These are phyloP conservation scores for Patella caerulea DNA, from an alignment of 2,888 invertebrate genomes.

Conservation along the genomic window DNA sequence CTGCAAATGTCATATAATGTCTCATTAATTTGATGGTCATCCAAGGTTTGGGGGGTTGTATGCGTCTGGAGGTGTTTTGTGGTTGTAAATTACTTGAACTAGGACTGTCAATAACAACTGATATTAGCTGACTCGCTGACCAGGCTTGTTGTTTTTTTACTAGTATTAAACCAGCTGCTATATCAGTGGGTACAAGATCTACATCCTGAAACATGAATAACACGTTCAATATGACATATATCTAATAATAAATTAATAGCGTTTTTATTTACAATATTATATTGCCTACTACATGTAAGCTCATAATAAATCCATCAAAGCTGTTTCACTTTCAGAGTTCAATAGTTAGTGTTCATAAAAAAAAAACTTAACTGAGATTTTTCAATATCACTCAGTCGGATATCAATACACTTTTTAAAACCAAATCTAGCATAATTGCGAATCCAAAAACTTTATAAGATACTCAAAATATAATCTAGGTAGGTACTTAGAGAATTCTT, in stretches of 20 bases:
- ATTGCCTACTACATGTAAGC: too few relatives aligned
- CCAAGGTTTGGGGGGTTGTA: slow-evolving; percentile 74
- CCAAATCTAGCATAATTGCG: too few relatives aligned
- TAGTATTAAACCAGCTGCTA: slow-evolving; percentile 89
- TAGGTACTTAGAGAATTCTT: not conserved
- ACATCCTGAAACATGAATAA: slow-evolving; percentile 76
- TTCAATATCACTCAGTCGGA: too few relatives aligned
- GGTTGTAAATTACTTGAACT: not conserved
- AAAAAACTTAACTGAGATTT: too few relatives aligned
- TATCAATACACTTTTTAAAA: too few relatives aligned
- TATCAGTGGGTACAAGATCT: slow-evolving; percentile 89
- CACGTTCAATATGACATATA: too few relatives aligned
- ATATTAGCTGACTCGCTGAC: slow-evolving; percentile 26
- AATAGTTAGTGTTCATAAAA: too few relatives aligned
- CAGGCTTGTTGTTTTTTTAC: slow-evolving; percentile 73
- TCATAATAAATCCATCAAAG: too few relatives aligned
- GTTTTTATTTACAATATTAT: too few relatives aligned
- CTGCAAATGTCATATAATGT: slow-evolving; percentile 85
- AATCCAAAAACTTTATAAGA: slow-evolving; percentile 1
- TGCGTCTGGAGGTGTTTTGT: not conserved
- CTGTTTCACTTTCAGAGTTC: too few relatives aligned
- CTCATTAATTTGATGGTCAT: slow-evolving; percentile 84
- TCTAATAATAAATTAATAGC: too few relatives aligned
- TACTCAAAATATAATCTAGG: slow-evolving; percentile 8
- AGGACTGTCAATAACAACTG: slow-evolving; percentile 25